phyloP scores from a whole-genome alignment of 2,888 invertebrate genomes.

The Chaetoderma sp. region DNA sequence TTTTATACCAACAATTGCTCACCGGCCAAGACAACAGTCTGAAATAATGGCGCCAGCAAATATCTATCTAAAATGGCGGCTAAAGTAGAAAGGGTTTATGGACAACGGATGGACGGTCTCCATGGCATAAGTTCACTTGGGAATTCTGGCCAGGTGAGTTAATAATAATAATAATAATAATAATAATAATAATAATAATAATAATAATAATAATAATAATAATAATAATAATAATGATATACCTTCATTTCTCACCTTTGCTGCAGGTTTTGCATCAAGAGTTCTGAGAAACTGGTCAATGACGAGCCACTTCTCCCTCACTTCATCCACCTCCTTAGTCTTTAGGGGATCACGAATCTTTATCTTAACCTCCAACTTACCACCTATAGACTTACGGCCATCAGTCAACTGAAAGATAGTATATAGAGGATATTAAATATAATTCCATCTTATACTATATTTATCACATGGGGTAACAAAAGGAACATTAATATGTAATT shows the following conservation, averaged over 20 bases:
- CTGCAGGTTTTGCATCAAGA: constrained; percentile 29
- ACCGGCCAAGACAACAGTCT: too few species aligned
- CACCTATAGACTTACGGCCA: constrained; percentile 87
- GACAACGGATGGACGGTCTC: too few species aligned
- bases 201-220: too few species aligned
- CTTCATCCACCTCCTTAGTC: constrained; percentile 88
- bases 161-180: too few species aligned
- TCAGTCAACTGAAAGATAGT: constrained; percentile 81
- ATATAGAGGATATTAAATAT: not conserved
- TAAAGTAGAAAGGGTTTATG: too few species aligned
- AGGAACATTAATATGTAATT: not conserved
- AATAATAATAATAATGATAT: too few species aligned
- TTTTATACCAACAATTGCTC: too few species aligned
- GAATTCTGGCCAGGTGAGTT: too few species aligned
- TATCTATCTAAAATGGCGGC: too few species aligned
- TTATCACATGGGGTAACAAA: not conserved
- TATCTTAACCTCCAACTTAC: constrained; percentile 89
- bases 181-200: too few species aligned
- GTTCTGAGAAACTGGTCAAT: constrained; percentile 73
- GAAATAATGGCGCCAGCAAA: too few species aligned
- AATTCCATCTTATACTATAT: not conserved
- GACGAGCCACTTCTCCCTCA: constrained; percentile 92
- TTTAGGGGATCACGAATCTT: constrained; percentile 88
- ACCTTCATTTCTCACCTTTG: not conserved
- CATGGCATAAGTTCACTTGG: too few species aligned